Evolutionary conservation across 2,797 vertebrate genomes (phyloP).

Genomic region (Fratercula arctica): DNA sequence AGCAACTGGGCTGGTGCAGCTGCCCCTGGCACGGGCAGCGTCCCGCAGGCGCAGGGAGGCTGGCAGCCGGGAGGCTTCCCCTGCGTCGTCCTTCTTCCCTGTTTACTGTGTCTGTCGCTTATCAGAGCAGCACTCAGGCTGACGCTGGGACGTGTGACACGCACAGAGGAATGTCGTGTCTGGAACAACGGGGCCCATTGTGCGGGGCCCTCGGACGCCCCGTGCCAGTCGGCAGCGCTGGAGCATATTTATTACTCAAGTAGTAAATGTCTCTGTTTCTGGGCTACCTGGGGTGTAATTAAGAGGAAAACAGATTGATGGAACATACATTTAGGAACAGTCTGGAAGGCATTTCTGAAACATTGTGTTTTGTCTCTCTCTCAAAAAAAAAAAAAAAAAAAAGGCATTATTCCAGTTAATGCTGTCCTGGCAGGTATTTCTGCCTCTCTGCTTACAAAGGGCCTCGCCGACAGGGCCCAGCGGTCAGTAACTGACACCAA

Average conservation of each 20-base stretch:
- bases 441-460: background rate
- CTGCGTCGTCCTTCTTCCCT: background rate
- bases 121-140: background rate
- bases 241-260: background rate
- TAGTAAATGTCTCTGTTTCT: constrained; percentile 50
- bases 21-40: background rate
- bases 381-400: background rate
- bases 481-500: background rate
- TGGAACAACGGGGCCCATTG: background rate
- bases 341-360: background rate
- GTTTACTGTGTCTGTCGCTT: background rate
- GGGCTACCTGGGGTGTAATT: constrained; percentile 32
- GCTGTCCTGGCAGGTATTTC: background rate
- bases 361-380: background rate
- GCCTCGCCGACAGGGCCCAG: background rate
- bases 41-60: background rate
- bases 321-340: background rate
- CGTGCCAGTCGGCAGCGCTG: background rate
- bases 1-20: constrained; percentile 11
- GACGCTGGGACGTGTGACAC: background rate
- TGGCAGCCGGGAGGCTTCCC: background rate
- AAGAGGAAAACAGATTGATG: constrained; percentile 36
- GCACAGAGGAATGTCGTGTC: background rate
- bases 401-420: background rate
- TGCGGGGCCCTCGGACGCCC: background rate